Evolutionary conservation across 92 coral and sea anemone genomes (phyloP).

Genomic region (Actinostola sp.): DNA sequence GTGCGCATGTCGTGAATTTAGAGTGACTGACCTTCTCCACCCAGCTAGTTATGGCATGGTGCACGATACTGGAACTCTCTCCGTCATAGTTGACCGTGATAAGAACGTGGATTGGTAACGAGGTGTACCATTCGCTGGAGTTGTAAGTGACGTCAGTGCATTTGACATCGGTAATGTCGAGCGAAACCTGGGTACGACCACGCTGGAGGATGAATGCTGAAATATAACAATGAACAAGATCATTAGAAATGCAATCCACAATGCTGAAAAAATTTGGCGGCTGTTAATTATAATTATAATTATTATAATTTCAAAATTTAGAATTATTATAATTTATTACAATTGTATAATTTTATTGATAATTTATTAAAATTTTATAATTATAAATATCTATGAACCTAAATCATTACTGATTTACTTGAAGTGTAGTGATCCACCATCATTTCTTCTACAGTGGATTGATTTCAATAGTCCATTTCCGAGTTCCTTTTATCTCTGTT

Average conservation of each 20-base stretch:
- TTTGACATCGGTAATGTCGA: conserved; percentile 54
- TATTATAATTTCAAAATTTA: too few species aligned
- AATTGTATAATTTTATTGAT: too few species aligned
- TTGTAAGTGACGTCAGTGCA: conserved; percentile 60
- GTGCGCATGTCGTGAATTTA: conserved; percentile 67
- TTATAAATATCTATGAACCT: too few species aligned
- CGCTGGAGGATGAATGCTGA: conserved; percentile 71
- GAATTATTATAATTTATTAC: too few species aligned
- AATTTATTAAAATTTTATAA: too few species aligned
- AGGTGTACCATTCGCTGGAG: conserved; percentile 54
- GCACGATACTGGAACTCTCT: conserved; percentile 35
- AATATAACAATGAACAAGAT: neutral
- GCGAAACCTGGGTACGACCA: conserved; percentile 59
- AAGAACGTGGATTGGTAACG: conserved; percentile 61
- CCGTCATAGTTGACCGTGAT: conserved; percentile 74
- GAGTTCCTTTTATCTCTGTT: too few species aligned
- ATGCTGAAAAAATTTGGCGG: too few species aligned
- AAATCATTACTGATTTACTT: too few species aligned
- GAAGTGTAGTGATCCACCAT: too few species aligned
- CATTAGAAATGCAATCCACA: neutral
- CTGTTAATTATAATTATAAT: too few species aligned
- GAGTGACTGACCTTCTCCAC: conserved; percentile 64
- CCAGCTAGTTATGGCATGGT: conserved; percentile 76
- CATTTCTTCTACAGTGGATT: too few species aligned
- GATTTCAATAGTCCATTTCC: too few species aligned